Evolutionary conservation across 1,140 invertebrate species (phyloP), one percentile per base, ranked within the genome.

Genomic region (Branchinecta lindahli): DNA sequence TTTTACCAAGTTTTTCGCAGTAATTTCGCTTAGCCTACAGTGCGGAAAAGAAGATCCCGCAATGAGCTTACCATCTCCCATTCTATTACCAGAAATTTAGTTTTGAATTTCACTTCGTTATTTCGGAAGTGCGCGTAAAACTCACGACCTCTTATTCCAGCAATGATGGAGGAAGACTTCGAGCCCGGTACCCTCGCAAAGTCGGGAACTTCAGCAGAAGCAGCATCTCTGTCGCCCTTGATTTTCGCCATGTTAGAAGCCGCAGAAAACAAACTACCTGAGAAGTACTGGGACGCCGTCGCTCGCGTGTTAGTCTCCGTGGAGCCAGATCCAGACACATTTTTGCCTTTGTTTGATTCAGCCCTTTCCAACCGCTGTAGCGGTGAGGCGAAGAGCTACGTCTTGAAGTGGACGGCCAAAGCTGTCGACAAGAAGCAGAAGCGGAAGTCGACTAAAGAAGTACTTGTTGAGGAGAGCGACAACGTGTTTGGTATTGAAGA

Each of bases 121-220:
- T 33, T 33, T 33, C 5, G 33, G 5, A 33, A 33, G 5, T 33
- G 5, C 5, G 33, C 33, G 33, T 33, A 33, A 33, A 33, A 33
- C 33, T 33, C 5, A 33, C 33, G 33, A 33, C 33, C 33, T 33
- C 33, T 33, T 33, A 5, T 33, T 33, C 33, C 18, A 61, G 52
- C 52, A 15, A 61, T 61, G 52, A 61, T 61, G 52, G 52, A 61
- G 18, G 52, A 61, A 61, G 52, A 61, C 18, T 61, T 61, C 18
- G 52, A 61, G 12, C 52, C 52, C 52, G 18, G 18, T 4, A 6
- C 12, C 18, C 12, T 20, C 18, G 6, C 18, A 6, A 61, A 12
- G 18, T 61, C 52, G 12, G 12, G 12, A 15, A 12, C 12, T 4
- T 1, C 52, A 1, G 6, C 18, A 1, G 52, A 61, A 61, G 52